Conservation (phyloP, 2,888 invertebrate genomes). For the Darwinula stevensoni region DNA sequence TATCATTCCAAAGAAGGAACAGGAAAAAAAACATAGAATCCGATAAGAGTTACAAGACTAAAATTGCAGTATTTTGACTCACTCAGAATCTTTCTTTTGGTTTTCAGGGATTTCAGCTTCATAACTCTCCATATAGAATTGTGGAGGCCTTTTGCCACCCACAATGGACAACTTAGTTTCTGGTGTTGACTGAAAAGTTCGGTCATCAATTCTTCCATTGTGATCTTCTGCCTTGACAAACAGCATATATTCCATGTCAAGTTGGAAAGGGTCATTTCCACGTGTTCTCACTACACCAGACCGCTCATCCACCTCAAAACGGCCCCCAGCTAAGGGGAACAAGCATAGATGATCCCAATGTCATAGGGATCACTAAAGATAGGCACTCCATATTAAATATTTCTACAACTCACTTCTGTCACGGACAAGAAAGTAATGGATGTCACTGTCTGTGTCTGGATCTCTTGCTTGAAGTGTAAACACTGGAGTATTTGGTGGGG, state of each 20-base stretch:
- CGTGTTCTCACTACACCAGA: conserved; percentile 73
- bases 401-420: conserved; percentile 30
- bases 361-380: not conserved
- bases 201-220: conserved; percentile 69
- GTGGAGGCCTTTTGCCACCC: conserved; percentile 88
- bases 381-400: not conserved
- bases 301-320: conserved; percentile 61
- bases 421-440: conserved; percentile 79
- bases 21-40: too few relatives aligned
- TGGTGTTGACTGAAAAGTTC: conserved; percentile 60
- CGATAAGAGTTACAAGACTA: too few relatives aligned
- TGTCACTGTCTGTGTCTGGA: conserved; percentile 83
- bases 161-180: conserved; percentile 76
- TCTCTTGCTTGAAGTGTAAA: conserved; percentile 91
- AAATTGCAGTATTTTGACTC: conserved; percentile 15
- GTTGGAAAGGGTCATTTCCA: conserved; percentile 66
- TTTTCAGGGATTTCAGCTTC: conserved; percentile 88
- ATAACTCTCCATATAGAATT: conserved; percentile 85
- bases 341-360: not conserved
- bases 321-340: conserved; percentile 22
- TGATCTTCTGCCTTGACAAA: conserved; percentile 90
- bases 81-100: conserved; percentile 89
- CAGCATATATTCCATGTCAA: conserved; percentile 84
- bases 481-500: conserved; percentile 77
- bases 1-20: too few relatives aligned